Conservation (phyloP, 2,888 invertebrate genomes). For the Nomada hirtipes region DNA sequence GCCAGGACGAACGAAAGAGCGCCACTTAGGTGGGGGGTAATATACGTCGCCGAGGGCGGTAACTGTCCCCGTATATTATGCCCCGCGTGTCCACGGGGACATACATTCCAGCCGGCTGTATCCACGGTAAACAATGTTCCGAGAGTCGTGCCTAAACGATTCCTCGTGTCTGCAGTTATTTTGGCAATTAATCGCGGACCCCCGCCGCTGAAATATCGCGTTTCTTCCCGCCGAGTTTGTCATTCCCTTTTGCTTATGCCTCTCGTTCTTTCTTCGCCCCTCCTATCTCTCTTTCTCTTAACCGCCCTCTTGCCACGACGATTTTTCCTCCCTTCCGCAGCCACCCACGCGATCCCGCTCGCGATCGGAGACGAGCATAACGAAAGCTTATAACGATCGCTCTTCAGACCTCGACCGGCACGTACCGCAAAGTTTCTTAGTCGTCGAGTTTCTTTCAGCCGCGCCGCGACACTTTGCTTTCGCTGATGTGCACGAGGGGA, state of each 20-base stretch:
- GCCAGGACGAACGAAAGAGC: conserved; percentile 45
- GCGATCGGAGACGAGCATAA: conserved; percentile 29
- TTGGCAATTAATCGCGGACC: conserved; percentile 79
- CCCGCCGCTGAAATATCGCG: conserved; percentile 53
- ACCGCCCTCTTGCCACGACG: background rate
- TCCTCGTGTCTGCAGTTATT: conserved; percentile 81
- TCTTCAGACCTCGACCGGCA: conserved; percentile 23
- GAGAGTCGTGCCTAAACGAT: conserved; percentile 78
- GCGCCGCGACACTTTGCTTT: background rate
- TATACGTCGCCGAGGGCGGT: conserved; percentile 80
- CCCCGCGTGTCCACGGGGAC: conserved; percentile 73
- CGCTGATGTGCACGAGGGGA: background rate
- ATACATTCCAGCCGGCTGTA: conserved; percentile 69
- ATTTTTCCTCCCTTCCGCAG: background rate
- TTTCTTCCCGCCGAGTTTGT: conserved; percentile 53
- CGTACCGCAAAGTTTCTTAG: conserved; percentile 45
- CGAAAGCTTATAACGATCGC: conserved; percentile 60
- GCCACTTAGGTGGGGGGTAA: conserved; percentile 77
- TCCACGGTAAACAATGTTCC: conserved; percentile 74
- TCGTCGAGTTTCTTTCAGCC: background rate
- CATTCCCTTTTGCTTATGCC: conserved; percentile 30
- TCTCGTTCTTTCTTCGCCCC: background rate
- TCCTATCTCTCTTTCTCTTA: background rate
- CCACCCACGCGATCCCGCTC: background rate
- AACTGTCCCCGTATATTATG: conserved; percentile 81